A percentile compares a stretch with the other conserved stretches of the same genome.
These are phyloP conservation scores for Bradynema listronoti DNA, from an alignment of 1,140 invertebrate species.

Conservation along the genomic window DNA sequence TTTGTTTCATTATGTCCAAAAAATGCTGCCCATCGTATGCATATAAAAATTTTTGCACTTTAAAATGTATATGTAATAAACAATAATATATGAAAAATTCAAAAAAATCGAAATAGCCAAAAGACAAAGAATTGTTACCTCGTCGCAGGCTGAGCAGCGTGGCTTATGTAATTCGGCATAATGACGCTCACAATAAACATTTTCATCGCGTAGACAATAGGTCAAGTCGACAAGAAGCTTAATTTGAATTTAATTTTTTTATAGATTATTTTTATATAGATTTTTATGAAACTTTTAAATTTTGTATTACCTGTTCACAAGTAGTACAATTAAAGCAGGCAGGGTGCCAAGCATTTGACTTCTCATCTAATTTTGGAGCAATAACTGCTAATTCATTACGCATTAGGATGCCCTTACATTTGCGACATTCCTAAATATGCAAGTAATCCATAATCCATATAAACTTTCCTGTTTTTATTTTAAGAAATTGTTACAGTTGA, in stretches of 20 bases:
- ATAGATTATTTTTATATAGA: not conserved
- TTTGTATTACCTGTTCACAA: slow-evolving; percentile 63
- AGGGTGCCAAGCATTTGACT: slow-evolving; percentile 72
- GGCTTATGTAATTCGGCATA: slow-evolving; percentile 86
- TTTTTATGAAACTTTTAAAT: not conserved
- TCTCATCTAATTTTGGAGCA: slow-evolving; percentile 68
- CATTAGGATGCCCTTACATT: slow-evolving; percentile 66
- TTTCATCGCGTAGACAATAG: slow-evolving; percentile 79
- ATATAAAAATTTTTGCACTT: too few relatives aligned
- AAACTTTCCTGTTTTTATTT: not conserved
- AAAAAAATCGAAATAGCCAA: too few relatives aligned
- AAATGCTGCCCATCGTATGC: too few relatives aligned
- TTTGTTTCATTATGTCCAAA: too few relatives aligned
- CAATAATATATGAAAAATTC: too few relatives aligned
- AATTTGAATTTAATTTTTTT: slow-evolving; percentile 10
- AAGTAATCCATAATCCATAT: not conserved
- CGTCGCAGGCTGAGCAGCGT: slow-evolving; percentile 83
- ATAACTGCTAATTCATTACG: slow-evolving; percentile 67
- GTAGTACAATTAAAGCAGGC: slow-evolving; percentile 76
- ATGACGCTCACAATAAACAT: slow-evolving; percentile 80
- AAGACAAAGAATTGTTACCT: slow-evolving; percentile 68
- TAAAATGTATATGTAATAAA: too few relatives aligned
- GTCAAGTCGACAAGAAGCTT: slow-evolving; percentile 82
- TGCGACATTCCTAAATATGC: slow-evolving; percentile 63
- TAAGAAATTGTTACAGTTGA: not conserved